phyloP scores from a whole-genome alignment of 2,797 vertebrate species.

The Champsocephalus esox region DNA sequence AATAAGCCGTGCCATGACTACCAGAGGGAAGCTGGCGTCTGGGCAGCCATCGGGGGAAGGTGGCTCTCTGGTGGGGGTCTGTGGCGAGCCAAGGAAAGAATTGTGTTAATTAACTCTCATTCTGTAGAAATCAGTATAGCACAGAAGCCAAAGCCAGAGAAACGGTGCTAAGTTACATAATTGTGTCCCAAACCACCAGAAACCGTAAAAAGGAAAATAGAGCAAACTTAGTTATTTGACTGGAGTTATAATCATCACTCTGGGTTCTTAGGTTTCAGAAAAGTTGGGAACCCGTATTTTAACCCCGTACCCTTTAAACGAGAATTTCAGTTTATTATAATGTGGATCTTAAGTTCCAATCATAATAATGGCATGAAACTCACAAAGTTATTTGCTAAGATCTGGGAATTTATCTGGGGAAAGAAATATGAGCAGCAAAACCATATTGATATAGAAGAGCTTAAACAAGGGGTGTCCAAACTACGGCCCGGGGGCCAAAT shows the following conservation, averaged over 20 bases:
- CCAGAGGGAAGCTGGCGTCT: conserved; percentile 37
- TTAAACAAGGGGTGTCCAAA: too few species aligned
- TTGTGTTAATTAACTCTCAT: not conserved
- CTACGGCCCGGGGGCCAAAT: too few species aligned
- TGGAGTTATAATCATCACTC: not conserved
- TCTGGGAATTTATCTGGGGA: too few species aligned
- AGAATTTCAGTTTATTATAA: too few species aligned
- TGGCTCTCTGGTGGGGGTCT: not conserved
- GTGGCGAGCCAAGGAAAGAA: conserved; percentile 23
- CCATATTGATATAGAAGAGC: too few species aligned
- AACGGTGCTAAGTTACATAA: not conserved
- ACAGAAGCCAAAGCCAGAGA: not conserved
- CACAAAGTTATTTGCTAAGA: not conserved
- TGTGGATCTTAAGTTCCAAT: too few species aligned
- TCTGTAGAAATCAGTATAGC: not conserved
- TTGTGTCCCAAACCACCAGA: not conserved
- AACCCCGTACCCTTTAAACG: not conserved
- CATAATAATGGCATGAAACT: not conserved
- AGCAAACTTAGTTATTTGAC: not conserved
- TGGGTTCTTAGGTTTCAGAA: not conserved
- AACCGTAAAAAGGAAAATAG: not conserved
- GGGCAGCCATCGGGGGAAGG: not conserved
- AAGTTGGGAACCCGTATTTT: not conserved
- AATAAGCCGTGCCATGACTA: conserved; percentile 23
- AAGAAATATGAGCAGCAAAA: not conserved